These are phyloP conservation scores for Stenichneumon culpator DNA, from an alignment of 2,888 invertebrate genomes.

Conservation along the genomic window DNA sequence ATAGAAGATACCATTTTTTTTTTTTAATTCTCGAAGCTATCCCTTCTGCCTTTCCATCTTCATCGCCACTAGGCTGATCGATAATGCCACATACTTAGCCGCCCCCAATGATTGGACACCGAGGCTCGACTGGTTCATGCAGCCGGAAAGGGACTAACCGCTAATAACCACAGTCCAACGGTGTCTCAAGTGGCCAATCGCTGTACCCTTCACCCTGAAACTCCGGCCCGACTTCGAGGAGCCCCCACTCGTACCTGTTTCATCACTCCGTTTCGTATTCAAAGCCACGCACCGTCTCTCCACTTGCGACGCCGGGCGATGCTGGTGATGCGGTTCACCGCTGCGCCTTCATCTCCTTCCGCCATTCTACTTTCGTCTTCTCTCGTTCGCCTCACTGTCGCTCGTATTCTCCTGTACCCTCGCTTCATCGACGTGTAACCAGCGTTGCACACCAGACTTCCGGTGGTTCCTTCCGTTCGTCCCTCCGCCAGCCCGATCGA, in stretches of 20 bases:
- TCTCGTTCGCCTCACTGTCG: constrained; percentile 12
- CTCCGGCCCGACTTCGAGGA: constrained; percentile 17
- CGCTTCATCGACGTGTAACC: constrained; percentile 46
- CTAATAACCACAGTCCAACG: background rate
- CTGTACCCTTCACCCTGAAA: constrained; percentile 1
- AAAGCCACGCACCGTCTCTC: constrained; percentile 73
- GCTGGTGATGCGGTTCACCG: constrained; percentile 18
- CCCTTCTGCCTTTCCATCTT: background rate
- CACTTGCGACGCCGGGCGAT: constrained; percentile 48
- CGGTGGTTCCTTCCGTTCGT: constrained; percentile 46
- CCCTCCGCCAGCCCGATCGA: constrained; percentile 50
- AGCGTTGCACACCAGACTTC: constrained; percentile 57
- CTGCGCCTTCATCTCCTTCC: constrained; percentile 37
- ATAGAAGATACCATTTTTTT: background rate
- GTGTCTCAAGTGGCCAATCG: background rate
- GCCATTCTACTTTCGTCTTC: constrained; percentile 26
- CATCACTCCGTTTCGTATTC: constrained; percentile 78
- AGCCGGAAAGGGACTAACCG: background rate
- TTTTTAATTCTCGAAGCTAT: background rate
- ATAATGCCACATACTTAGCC: background rate
- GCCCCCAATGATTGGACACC: background rate
- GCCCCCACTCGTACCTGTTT: constrained; percentile 65
- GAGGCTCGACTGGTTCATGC: background rate
- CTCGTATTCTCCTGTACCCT: constrained; percentile 37
- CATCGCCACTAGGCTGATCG: background rate